Evolutionary conservation across 2,888 invertebrate species (phyloP).

Genomic region (Calliopum simillimum): DNA sequence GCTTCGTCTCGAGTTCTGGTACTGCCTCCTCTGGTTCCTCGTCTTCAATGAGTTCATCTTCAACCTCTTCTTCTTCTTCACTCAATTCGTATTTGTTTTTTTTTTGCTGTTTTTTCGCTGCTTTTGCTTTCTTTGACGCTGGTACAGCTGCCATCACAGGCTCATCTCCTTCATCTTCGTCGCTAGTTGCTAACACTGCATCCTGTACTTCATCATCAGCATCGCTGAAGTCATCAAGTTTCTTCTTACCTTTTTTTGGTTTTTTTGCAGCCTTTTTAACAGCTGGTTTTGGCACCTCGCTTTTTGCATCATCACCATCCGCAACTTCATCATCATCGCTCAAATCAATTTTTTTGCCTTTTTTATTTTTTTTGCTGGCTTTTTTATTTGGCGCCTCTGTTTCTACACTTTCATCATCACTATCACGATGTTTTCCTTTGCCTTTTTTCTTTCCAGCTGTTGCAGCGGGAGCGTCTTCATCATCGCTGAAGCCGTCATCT

Average conservation of each 20-base stretch:
- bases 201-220: constrained; percentile 52
- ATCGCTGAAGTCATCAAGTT: constrained; percentile 59
- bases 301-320: constrained; percentile 41
- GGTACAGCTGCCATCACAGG: constrained; percentile 48
- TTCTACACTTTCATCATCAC: constrained; percentile 25
- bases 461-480: constrained; percentile 52
- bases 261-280: constrained; percentile 55
- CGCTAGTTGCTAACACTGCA: constrained; percentile 9
- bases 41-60: constrained; percentile 49
- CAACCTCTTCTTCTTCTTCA: constrained; percentile 58
- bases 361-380: constrained; percentile 63
- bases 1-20: not conserved
- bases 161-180: constrained; percentile 43
- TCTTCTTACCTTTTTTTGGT: constrained; percentile 59
- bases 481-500: constrained; percentile 70
- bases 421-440: constrained; percentile 24
- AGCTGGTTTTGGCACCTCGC: constrained; percentile 41
- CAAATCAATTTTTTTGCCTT: constrained; percentile 43
- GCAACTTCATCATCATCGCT: constrained; percentile 50
- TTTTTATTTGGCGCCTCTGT: constrained; percentile 44
- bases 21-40: constrained; percentile 26
- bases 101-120: constrained; percentile 57
- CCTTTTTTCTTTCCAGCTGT: constrained; percentile 39
- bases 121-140: constrained; percentile 60
- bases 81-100: constrained; percentile 50